These are phyloP conservation scores for Temnothorax unifasciatus DNA, from an alignment of 2,888 invertebrate species.

Conservation along the genomic window DNA sequence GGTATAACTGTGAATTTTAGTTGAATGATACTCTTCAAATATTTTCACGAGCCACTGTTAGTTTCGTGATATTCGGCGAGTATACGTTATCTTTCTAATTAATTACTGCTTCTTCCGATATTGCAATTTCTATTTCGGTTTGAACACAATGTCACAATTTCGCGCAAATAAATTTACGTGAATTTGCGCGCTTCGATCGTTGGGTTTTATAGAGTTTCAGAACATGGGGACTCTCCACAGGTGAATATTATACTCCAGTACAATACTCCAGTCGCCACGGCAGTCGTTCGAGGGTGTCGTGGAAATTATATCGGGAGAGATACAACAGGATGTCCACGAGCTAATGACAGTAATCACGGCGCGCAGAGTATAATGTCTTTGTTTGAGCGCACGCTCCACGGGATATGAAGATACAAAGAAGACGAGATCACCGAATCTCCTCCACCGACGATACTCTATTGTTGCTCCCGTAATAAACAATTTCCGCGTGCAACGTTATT, in stretches of 20 bases:
- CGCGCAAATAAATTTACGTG: constrained; percentile 20
- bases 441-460: constrained; percentile 7
- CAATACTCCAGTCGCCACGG: constrained; percentile 36
- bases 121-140: constrained; percentile 10
- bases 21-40: background rate
- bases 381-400: constrained; percentile 65
- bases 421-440: constrained; percentile 16
- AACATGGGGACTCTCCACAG: constrained; percentile 47
- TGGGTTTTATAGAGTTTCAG: constrained; percentile 42
- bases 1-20: background rate
- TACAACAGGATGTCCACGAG: constrained; percentile 72
- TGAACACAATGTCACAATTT: background rate
- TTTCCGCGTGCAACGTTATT: constrained; percentile 8
- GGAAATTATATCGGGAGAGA: constrained; percentile 73
- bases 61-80: background rate
- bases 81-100: background rate
- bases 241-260: constrained; percentile 59
- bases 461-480: constrained; percentile 16
- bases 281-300: constrained; percentile 65
- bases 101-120: background rate
- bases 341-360: constrained; percentile 75
- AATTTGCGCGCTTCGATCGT: constrained; percentile 59
- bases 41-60: background rate
- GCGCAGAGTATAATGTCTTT: constrained; percentile 76
- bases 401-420: constrained; percentile 19